phyloP scores from a whole-genome alignment of 2,888 invertebrate genomes.

The Netelia melanura region DNA sequence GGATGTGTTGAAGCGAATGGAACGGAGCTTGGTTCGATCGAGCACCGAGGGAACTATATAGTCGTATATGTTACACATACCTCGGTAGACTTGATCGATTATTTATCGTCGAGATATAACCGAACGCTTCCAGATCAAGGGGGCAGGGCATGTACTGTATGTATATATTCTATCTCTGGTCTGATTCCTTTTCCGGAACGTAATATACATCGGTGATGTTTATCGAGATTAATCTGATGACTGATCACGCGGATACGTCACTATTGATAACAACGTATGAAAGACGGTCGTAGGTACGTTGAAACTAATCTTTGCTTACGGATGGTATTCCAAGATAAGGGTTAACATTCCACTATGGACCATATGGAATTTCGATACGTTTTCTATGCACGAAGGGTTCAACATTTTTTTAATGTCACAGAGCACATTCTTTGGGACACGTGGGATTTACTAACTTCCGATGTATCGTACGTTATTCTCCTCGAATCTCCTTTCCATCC shows the following conservation, averaged over 20 bases:
- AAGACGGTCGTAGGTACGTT: neutral
- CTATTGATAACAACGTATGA: neutral
- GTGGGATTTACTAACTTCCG: too few species aligned
- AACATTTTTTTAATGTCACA: too few species aligned
- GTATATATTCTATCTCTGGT: neutral
- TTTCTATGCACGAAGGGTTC: too few species aligned
- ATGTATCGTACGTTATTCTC: too few species aligned
- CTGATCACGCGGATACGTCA: neutral
- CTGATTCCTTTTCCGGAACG: slow-evolving; percentile 21
- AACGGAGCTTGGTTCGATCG: slow-evolving; percentile 11
- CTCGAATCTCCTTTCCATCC: too few species aligned
- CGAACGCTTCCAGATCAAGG: slow-evolving; percentile 19
- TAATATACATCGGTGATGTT: neutral
- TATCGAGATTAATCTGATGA: slow-evolving; percentile 19
- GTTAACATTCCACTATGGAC: too few species aligned
- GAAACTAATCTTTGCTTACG: neutral
- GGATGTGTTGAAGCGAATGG: slow-evolving; percentile 9
- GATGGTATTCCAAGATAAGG: neutral
- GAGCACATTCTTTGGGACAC: too few species aligned
- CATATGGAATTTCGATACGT: neutral
- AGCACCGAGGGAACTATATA: slow-evolving; percentile 1
- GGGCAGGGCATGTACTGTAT: neutral
- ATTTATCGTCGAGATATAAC: slow-evolving; percentile 18
- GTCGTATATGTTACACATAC: neutral
- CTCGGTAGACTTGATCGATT: slow-evolving; percentile 29